Evolutionary conservation across 2,113 vertebrate genomes (phyloP).

Genomic region (Phalacrocorax carbo): DNA sequence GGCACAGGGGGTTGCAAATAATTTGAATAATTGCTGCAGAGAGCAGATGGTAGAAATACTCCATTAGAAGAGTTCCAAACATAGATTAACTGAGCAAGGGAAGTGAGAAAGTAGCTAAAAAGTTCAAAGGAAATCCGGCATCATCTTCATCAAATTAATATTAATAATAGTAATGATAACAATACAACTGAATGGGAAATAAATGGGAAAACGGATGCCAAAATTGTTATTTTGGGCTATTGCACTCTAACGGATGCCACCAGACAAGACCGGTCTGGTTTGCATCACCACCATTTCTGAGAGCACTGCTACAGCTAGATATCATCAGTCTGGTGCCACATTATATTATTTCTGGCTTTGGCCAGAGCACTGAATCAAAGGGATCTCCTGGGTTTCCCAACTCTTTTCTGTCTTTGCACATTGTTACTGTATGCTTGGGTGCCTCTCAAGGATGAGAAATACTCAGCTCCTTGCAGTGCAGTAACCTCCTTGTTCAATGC

Average conservation of each 20-base stretch:
- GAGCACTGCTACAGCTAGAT: neutral
- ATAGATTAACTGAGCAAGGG: neutral
- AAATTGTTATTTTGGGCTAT: neutral
- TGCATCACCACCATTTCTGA: neutral
- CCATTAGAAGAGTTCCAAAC: neutral
- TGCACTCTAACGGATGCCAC: neutral
- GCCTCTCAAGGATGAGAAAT: neutral
- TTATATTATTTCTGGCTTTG: neutral
- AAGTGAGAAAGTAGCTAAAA: neutral
- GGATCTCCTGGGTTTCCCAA: neutral
- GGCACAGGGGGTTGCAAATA: constrained; percentile 6
- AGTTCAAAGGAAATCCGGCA: neutral
- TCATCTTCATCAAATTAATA: neutral
- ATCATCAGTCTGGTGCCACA: neutral
- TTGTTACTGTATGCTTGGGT: neutral
- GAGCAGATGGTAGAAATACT: constrained; percentile 20
- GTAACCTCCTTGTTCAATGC: neutral
- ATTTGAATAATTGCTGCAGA: constrained; percentile 27
- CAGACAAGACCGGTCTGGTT: neutral
- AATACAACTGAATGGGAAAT: neutral
- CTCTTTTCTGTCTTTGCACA: neutral
- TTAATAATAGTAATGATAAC: neutral
- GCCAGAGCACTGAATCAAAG: neutral
- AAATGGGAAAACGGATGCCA: neutral
- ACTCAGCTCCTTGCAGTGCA: neutral